Percentiles rank a stretch among this genome's conserved stretches.
phyloP scores from a whole-genome alignment of 2,888 invertebrate genomes.

The Didymodactylos carnosus region DNA sequence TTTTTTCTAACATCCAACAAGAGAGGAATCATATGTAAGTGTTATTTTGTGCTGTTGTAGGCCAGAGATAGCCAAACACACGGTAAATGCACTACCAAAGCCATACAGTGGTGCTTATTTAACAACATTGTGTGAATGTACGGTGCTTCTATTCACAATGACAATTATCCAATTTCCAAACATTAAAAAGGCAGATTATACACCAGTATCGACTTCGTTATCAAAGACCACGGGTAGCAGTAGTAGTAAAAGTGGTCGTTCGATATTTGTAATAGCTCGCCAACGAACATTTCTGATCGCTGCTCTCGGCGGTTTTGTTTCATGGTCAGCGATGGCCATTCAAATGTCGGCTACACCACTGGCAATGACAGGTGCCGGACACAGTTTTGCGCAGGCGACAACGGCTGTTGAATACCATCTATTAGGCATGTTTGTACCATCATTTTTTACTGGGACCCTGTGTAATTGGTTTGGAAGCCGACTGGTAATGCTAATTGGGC shows the following conservation, averaged over 20 bases:
- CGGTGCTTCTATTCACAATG: not conserved
- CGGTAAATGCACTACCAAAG: not conserved
- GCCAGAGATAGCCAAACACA: not conserved
- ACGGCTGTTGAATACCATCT: not conserved
- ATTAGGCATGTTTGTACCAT: not conserved
- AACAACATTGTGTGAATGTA: not conserved
- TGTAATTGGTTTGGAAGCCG: not conserved
- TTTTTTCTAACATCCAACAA: too few relatives aligned
- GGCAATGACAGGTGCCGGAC: not conserved
- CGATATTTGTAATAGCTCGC: not conserved
- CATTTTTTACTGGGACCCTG: not conserved
- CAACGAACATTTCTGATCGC: not conserved
- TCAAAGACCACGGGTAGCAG: not conserved
- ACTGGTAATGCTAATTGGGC: not conserved
- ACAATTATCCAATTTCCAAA: not conserved
- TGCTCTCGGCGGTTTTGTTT: not conserved
- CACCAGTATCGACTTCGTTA: not conserved
- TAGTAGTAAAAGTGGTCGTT: not conserved
- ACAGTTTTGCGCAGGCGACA: not conserved
- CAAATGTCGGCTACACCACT: not conserved
- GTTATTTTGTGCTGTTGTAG: not conserved
- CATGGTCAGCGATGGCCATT: not conserved
- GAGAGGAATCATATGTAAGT: too few relatives aligned
- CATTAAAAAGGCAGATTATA: not conserved
- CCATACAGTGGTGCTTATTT: not conserved